Evolutionary conservation across 2,888 invertebrate genomes (phyloP).

Genomic region (Antheraea yamamai): DNA sequence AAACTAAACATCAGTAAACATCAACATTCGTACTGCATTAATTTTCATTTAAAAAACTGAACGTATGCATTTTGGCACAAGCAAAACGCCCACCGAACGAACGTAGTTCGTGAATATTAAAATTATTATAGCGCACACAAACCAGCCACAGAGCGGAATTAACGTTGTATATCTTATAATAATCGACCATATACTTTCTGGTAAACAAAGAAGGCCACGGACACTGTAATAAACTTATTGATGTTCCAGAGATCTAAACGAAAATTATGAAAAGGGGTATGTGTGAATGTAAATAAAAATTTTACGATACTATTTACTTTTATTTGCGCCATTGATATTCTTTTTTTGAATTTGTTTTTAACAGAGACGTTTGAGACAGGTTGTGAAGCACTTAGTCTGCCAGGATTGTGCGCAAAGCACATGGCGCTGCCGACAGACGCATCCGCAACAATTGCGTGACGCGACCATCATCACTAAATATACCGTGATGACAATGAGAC

Average conservation of each 20-base stretch:
- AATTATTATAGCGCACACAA: constrained; percentile 13
- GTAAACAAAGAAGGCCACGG: constrained; percentile 13
- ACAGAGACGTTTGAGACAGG: not conserved
- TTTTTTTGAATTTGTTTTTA: not conserved
- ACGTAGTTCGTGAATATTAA: constrained; percentile 14
- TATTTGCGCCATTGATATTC: not conserved
- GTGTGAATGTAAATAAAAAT: not conserved
- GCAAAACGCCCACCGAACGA: constrained; percentile 5
- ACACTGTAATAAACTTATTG: constrained; percentile 11
- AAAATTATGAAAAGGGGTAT: not conserved
- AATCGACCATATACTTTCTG: constrained; percentile 13
- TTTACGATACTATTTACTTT: constrained; percentile 15
- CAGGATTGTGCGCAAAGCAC: constrained; percentile 26
- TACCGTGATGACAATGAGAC: constrained; percentile 63
- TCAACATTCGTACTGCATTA: constrained; percentile 27
- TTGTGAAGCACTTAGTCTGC: not conserved
- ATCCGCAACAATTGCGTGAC: constrained; percentile 57
- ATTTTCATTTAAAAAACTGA: not conserved
- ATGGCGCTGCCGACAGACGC: constrained; percentile 59
- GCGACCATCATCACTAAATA: constrained; percentile 64
- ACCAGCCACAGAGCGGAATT: constrained; percentile 12
- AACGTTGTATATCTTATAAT: constrained; percentile 12
- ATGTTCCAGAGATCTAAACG: constrained; percentile 10
- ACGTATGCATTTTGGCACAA: constrained; percentile 13
- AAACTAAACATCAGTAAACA: not conserved